Evolutionary conservation across 2,797 vertebrate species (phyloP).

Genomic region (Anabacerthia variegaticeps): DNA sequence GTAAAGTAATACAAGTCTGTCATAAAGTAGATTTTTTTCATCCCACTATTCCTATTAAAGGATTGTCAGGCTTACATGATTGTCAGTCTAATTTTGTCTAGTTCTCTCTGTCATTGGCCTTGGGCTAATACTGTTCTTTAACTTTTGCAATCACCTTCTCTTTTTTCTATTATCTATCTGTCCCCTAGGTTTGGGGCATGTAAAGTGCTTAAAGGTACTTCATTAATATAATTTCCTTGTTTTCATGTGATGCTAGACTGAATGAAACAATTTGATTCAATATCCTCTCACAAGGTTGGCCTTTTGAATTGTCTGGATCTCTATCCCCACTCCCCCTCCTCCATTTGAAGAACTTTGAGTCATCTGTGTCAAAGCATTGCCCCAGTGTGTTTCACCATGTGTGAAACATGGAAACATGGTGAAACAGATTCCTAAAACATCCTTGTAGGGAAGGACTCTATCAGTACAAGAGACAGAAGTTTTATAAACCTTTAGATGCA

Average conservation of each 20-base stretch:
- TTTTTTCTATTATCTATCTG: background rate
- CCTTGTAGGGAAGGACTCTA: fast-evolving
- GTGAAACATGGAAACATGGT: background rate
- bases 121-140: background rate
- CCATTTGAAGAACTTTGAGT: background rate
- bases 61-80: background rate
- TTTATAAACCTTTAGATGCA: background rate
- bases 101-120: background rate
- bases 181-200: background rate
- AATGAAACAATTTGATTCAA: background rate
- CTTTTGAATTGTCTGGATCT: background rate
- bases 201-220: background rate
- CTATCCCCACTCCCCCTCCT: fast-evolving
- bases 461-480: fast-evolving
- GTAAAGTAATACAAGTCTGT: background rate
- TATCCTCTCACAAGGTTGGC: background rate
- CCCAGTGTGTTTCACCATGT: background rate
- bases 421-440: background rate
- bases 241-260: background rate
- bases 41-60: background rate
- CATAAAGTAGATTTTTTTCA: background rate
- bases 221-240: background rate
- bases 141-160: background rate
- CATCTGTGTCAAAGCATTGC: background rate
- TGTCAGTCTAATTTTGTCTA: background rate